These are phyloP conservation scores for Enteromius viviparus DNA, from an alignment of 2,797 vertebrate species.

Conservation along the genomic window DNA sequence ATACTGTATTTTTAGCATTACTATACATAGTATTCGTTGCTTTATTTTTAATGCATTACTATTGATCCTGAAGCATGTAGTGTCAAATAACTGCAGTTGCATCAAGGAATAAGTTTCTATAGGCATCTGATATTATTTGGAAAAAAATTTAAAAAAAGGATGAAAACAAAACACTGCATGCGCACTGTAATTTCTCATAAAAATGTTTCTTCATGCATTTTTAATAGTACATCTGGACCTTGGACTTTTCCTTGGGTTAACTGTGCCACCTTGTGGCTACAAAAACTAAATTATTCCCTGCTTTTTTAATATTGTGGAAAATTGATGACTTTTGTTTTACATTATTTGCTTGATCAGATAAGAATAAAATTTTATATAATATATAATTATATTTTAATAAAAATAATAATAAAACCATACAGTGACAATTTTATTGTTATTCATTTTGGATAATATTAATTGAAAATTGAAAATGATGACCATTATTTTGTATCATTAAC, in stretches of 20 bases:
- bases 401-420: not conserved
- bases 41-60: not conserved
- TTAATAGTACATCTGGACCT: not conserved
- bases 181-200: not conserved
- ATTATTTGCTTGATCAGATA: not conserved
- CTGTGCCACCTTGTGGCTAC: conserved; percentile 53
- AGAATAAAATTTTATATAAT: not conserved
- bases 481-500: not conserved
- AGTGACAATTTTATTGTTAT: not conserved
- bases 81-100: not conserved
- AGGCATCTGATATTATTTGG: not conserved
- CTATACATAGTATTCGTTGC: not conserved
- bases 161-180: not conserved
- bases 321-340: not conserved
- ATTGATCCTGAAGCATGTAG: not conserved
- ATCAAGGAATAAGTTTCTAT: not conserved
- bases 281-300: not conserved
- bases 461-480: not conserved
- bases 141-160: not conserved
- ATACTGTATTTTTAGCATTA: not conserved
- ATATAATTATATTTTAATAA: not conserved
- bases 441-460: not conserved
- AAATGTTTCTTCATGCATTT: not conserved
- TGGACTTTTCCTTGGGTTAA: conserved; percentile 31
- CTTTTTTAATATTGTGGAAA: not conserved